A percentile compares a stretch with the other conserved stretches of the same genome.
These are phyloP conservation scores for Napeogenes inachia DNA, from an alignment of 2,888 invertebrate genomes.

Conservation along the genomic window DNA sequence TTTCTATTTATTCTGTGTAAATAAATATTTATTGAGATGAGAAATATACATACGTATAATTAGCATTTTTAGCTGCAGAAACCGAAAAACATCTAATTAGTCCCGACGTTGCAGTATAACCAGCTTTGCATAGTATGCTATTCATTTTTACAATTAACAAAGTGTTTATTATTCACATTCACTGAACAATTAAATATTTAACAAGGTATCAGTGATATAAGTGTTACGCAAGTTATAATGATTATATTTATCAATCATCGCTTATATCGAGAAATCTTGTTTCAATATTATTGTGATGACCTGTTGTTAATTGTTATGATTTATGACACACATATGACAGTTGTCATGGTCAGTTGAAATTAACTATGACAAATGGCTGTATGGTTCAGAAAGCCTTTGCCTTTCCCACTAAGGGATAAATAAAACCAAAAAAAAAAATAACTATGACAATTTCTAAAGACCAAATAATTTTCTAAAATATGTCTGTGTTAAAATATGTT, in stretches of 20 bases:
- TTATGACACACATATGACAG: background rate
- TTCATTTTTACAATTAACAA: slow-evolving; percentile 42
- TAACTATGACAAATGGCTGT: no score
- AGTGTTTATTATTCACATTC: background rate
- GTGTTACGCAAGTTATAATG: slow-evolving; percentile 12
- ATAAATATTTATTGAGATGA: background rate
- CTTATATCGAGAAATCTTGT: background rate
- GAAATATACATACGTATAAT: slow-evolving; percentile 55
- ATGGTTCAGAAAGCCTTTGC: no score
- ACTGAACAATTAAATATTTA: background rate
- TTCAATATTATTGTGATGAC: slow-evolving; percentile 6
- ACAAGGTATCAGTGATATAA: slow-evolving; percentile 10
- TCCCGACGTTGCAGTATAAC: slow-evolving; percentile 34
- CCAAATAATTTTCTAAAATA: no score
- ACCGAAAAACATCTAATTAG: slow-evolving; percentile 51
- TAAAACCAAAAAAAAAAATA: no score
- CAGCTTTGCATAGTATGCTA: slow-evolving; percentile 42
- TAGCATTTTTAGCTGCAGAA: slow-evolving; percentile 47
- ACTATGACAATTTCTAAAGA: no score
- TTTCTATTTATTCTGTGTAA: background rate
- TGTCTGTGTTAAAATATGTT: no score
- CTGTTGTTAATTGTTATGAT: background rate
- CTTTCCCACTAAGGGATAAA: no score
- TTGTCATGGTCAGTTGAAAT: background rate
- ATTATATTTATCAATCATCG: background rate